Conservation (phyloP, 2,113 vertebrate genomes). For the Bungarus multicinctus region DNA sequence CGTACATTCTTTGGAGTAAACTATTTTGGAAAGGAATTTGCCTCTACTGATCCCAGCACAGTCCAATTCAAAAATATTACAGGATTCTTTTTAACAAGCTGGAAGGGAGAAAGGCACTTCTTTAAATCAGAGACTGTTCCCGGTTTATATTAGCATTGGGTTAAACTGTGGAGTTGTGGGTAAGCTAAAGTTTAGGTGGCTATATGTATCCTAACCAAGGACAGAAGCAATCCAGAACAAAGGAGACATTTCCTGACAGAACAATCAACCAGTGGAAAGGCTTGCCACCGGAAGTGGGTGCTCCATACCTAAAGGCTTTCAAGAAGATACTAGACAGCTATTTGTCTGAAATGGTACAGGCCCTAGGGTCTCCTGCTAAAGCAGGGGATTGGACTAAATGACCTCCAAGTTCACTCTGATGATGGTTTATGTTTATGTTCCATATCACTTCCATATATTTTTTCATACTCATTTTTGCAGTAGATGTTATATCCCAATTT, state of each 20-base stretch:
- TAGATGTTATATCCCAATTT: background rate
- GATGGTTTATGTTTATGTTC: background rate
- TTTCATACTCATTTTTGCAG: background rate
- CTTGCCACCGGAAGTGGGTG: background rate
- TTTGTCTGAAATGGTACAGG: background rate
- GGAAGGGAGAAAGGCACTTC: background rate
- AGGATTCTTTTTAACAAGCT: background rate
- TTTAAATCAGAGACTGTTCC: background rate
- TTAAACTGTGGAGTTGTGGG: background rate
- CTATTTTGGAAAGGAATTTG: background rate
- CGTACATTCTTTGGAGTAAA: background rate
- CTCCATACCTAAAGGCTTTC: background rate
- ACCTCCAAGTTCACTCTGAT: background rate
- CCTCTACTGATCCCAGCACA: background rate
- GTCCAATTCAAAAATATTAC: background rate
- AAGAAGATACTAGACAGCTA: background rate
- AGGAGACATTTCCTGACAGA: background rate
- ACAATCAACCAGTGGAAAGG: background rate
- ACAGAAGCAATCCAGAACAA: background rate
- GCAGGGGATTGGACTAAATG: background rate
- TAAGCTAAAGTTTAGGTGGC: background rate
- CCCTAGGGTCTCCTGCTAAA: background rate
- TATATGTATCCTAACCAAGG: background rate
- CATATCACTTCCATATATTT: background rate
- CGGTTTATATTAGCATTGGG: background rate